A percentile compares a stretch with the other conserved stretches of the same genome.
These are phyloP conservation scores for Apis dorsata DNA, from an alignment of 1,140 invertebrate genomes.

Conservation along the genomic window DNA sequence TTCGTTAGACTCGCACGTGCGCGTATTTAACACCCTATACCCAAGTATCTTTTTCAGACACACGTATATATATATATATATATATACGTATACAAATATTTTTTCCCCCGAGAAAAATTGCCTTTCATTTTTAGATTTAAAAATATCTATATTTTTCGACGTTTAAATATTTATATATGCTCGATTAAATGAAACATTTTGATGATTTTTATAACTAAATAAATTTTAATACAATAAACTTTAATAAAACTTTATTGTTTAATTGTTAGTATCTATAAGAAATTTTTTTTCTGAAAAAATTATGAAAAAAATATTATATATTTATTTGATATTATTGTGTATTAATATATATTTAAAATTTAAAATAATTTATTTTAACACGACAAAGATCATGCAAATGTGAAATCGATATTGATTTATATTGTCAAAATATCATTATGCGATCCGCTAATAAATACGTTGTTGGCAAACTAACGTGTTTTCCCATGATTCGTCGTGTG, in stretches of 20 bases:
- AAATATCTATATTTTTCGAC: neutral
- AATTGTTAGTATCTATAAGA: neutral
- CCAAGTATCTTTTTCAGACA: constrained; percentile 29
- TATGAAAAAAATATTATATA: too few relatives aligned
- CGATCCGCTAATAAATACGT: neutral
- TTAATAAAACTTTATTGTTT: neutral
- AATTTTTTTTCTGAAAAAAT: too few relatives aligned
- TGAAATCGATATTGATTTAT: neutral
- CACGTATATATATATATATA: too few relatives aligned
- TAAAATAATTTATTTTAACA: neutral
- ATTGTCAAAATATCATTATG: neutral
- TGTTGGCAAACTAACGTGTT: constrained; percentile 11
- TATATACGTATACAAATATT: neutral
- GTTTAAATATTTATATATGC: neutral
- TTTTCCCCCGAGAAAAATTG: neutral
- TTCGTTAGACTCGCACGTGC: constrained; percentile 54
- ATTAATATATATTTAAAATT: neutral
- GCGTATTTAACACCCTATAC: constrained; percentile 50
- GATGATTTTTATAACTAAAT: neutral
- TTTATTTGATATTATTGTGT: too few relatives aligned
- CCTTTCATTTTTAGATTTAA: neutral
- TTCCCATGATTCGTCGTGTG: neutral
- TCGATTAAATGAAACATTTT: neutral
- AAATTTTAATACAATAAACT: neutral
- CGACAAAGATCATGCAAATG: neutral